A percentile compares a stretch with the other conserved stretches of the same genome.
Conservation (phyloP, 1,140 invertebrate species). For the Danaus plexippus region DNA sequence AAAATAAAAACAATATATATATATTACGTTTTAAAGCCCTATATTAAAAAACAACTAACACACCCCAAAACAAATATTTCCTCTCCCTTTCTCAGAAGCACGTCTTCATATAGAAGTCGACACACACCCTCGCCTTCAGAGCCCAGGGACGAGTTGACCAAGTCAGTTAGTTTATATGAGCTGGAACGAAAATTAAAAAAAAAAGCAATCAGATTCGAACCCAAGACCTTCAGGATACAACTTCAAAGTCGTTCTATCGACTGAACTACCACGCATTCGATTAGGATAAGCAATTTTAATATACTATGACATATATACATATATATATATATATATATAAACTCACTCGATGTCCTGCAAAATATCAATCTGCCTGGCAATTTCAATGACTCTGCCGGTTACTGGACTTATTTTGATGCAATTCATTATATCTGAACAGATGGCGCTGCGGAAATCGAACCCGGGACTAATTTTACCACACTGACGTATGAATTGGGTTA, state of each 20-base stretch:
- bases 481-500: conserved; percentile 1
- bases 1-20: no score
- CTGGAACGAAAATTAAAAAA: conserved; percentile 20
- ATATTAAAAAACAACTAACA: conserved; percentile 7
- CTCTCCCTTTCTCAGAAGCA: conserved; percentile 13
- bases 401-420: conserved; percentile 3
- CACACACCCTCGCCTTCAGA: conserved; percentile 20
- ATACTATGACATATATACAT: no score
- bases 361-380: conserved; percentile 5
- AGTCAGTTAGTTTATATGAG: conserved; percentile 14
- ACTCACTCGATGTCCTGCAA: conserved; percentile 3
- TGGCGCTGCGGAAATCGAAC: conserved; percentile 21
- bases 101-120: conserved; percentile 27
- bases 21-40: no score
- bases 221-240: no score
- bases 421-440: conserved; percentile 9
- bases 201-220: background rate
- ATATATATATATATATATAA: no score
- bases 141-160: conserved; percentile 10
- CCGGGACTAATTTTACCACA: conserved; percentile 12
- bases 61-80: conserved; percentile 30
- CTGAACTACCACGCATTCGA: no score
- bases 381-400: conserved; percentile 19
- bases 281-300: no score
- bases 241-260: no score